Evolutionary conservation across 2,888 invertebrate species (phyloP).

Genomic region (Halictus quadricinctus): DNA sequence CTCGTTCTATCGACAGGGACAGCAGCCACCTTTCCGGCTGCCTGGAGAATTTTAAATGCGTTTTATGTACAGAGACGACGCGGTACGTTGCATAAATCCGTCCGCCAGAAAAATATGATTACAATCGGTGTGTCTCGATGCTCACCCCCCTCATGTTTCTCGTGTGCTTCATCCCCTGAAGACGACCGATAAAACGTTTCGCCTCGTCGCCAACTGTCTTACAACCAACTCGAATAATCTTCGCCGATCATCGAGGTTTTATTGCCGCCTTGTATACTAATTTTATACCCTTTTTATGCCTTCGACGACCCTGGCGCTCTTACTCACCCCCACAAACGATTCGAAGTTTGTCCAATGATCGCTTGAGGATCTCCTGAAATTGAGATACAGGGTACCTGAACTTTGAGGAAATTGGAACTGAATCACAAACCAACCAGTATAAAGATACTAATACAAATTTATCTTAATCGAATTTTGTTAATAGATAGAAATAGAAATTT

Average conservation of each 20-base stretch:
- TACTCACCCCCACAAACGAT: not conserved
- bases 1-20: slow-evolving; percentile 56
- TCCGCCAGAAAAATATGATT: slow-evolving; percentile 74
- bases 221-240: slow-evolving; percentile 62
- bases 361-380: not conserved
- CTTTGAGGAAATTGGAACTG: not conserved
- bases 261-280: slow-evolving; percentile 54
- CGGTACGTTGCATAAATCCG: slow-evolving; percentile 73
- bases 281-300: slow-evolving; percentile 52
- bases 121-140: slow-evolving; percentile 65
- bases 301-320: not conserved
- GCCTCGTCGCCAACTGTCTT: slow-evolving; percentile 56
- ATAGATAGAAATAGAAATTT: too few species aligned
- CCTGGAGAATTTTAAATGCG: slow-evolving; percentile 73
- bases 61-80: slow-evolving; percentile 72
- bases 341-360: not conserved
- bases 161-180: not conserved
- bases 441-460: too few species aligned
- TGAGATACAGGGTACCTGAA: not conserved
- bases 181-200: slow-evolving; percentile 66
- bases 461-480: too few species aligned
- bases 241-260: slow-evolving; percentile 64
- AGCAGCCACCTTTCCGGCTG: slow-evolving; percentile 62
- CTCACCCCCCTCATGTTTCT: not conserved
- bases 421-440: too few species aligned